phyloP scores from a whole-genome alignment of 2,797 vertebrate genomes.

The Salmo trutta region DNA sequence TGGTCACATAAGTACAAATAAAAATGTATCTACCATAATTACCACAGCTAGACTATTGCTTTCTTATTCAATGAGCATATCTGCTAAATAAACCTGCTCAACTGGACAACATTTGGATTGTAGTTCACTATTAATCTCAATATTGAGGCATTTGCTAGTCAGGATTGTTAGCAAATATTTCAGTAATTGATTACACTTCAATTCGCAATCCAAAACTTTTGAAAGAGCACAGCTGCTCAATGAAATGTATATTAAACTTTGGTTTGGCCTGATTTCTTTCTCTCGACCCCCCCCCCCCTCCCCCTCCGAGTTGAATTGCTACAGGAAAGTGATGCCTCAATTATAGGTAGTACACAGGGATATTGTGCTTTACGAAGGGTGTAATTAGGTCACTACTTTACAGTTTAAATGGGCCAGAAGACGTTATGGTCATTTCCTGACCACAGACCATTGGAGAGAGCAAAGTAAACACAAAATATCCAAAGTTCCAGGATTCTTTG shows the following conservation, averaged over 20 bases:
- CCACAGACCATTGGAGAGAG: conserved; percentile 25
- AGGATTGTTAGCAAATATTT: conserved; percentile 4
- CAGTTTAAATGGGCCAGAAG: conserved; percentile 35
- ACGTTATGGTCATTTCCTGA: conserved; percentile 36
- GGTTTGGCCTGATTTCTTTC: background rate
- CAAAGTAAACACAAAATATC: conserved; percentile 18
- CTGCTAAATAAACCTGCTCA: background rate
- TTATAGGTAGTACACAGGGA: conserved; percentile 23
- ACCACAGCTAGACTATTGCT: background rate
- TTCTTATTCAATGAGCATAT: background rate
- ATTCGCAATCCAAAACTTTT: background rate
- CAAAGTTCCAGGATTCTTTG: background rate
- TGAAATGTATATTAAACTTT: conserved; percentile 12
- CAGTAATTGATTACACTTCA: background rate
- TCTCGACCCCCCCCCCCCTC: no score
- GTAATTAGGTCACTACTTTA: conserved; percentile 34
- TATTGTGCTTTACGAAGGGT: conserved; percentile 38
- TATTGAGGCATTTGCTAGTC: conserved; percentile 11
- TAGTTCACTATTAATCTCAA: conserved; percentile 1
- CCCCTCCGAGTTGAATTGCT: no score
- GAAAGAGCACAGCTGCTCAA: conserved; percentile 2
- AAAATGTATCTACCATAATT: background rate
- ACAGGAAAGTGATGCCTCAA: background rate
- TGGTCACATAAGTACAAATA: background rate
- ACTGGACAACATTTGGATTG: background rate